Evolutionary conservation across 2,797 vertebrate genomes (phyloP), one percentile per base, ranked within the genome.

Genomic region (Gymnoscopelus braueri): DNA sequence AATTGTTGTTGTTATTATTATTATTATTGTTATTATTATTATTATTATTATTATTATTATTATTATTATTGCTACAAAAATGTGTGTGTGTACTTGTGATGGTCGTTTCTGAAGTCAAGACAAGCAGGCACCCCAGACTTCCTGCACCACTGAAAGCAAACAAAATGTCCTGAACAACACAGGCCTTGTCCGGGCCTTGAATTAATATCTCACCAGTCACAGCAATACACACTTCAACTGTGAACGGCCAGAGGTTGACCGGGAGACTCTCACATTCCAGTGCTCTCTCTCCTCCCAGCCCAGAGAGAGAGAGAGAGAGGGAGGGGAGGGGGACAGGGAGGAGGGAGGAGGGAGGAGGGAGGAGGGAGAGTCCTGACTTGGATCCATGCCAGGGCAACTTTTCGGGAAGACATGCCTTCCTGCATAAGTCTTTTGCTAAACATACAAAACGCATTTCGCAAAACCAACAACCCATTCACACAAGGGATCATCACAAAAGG

Each of bases 211-310:
- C 10, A 77, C 81, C 6, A 23, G 23, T 5, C 55, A 6, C 53
- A 24, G 8, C 39, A 64, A 48, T 74, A 73, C 53, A 63, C 55
- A 72, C 56, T 72, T 23, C 49, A 24, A n/a, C 52, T 67, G 44
- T 74, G 29, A 67, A 66, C 67, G 72, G 7, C 1, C 61, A 60
- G 60, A 79, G 55, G 35, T 78, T 74, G 68, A 86, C 74, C 14
- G n/a, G 49, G 66, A 77, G 68, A 12, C 62, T 78, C 64, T 69
- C 54, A 59, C 89, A 92, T 92, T 92, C 91, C 90, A 86, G 3
- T 6, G 4, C 61, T 2, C 26, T 51, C 60, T 50, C 60, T 50
- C 68, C 60, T 63, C 54, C 68, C 53, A 51, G n/a, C 29, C 53
- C 24, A 29, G 55, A 26, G 26, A 50, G 60, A 57, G 44, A 73